A percentile compares a stretch with the other conserved stretches of the same genome.
These are phyloP conservation scores for Corvus hawaiiensis DNA, from an alignment of 2,113 vertebrate species.

Conservation along the genomic window DNA sequence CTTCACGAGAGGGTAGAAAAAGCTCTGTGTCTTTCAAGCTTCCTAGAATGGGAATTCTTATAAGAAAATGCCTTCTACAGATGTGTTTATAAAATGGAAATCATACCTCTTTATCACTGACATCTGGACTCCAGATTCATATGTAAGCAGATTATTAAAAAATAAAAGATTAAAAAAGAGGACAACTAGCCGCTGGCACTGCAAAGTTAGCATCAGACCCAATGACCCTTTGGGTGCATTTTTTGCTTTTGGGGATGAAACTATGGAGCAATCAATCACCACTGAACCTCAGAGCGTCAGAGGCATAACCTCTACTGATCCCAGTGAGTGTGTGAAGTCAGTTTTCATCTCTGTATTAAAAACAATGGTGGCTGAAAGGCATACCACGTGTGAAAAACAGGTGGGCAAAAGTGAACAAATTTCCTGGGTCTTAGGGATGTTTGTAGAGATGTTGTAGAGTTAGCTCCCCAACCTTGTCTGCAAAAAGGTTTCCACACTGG, in stretches of 20 bases:
- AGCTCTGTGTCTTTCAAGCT: not conserved
- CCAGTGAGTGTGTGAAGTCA: not conserved
- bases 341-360: not conserved
- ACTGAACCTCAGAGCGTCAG: not conserved
- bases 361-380: not conserved
- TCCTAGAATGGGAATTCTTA: constrained; percentile 34
- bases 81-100: constrained; percentile 73
- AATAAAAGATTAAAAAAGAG: constrained; percentile 44
- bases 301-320: not conserved
- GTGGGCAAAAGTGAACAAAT: not conserved
- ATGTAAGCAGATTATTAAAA: constrained; percentile 66
- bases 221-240: not conserved
- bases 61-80: constrained; percentile 71
- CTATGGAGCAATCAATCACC: not conserved
- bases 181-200: constrained; percentile 17
- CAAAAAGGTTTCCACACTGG: not conserved
- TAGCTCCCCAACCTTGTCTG: not conserved
- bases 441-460: not conserved
- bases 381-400: not conserved
- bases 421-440: not conserved
- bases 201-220: constrained; percentile 45
- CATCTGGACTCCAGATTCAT: constrained; percentile 88
- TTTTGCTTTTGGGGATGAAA: constrained; percentile 33
- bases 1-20: not conserved
- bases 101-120: constrained; percentile 63